Evolutionary conservation across 2,888 invertebrate genomes (phyloP).

Genomic region (Netelia melanura): DNA sequence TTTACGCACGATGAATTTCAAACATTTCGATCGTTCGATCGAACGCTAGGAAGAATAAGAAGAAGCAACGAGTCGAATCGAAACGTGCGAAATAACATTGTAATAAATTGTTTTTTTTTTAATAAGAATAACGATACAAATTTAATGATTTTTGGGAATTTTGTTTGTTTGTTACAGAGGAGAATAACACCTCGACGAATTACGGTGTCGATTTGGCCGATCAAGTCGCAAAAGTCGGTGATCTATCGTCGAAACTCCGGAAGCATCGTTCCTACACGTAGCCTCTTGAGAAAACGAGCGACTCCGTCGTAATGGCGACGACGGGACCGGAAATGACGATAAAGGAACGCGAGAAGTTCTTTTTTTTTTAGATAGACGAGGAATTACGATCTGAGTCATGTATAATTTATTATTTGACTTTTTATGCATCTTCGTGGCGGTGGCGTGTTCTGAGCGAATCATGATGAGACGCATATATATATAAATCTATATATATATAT

Average conservation of each 20-base stretch:
- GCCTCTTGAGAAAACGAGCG: constrained; percentile 67
- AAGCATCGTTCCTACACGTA: constrained; percentile 78
- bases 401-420: constrained; percentile 78
- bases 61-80: constrained; percentile 1
- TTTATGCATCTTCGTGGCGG: constrained; percentile 55
- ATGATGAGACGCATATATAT: constrained; percentile 2
- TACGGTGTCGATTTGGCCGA: constrained; percentile 81
- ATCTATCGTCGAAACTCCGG: constrained; percentile 72
- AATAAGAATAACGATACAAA: neutral
- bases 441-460: constrained; percentile 45
- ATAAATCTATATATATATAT: neutral
- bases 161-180: constrained; percentile 74
- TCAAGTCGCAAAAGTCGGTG: constrained; percentile 75
- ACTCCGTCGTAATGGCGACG: constrained; percentile 43
- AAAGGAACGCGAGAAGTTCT: constrained; percentile 23
- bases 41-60: constrained; percentile 20
- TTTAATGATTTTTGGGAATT: neutral
- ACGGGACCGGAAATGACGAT: neutral
- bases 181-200: constrained; percentile 80
- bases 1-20: constrained; percentile 45
- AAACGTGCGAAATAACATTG: neutral
- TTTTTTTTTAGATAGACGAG: constrained; percentile 76
- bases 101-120: no score
- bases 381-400: constrained; percentile 73
- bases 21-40: constrained; percentile 41